Base-by-base conservation (phyloP, 2,113 vertebrate species). In the Microcebus tavaratra region DNA sequence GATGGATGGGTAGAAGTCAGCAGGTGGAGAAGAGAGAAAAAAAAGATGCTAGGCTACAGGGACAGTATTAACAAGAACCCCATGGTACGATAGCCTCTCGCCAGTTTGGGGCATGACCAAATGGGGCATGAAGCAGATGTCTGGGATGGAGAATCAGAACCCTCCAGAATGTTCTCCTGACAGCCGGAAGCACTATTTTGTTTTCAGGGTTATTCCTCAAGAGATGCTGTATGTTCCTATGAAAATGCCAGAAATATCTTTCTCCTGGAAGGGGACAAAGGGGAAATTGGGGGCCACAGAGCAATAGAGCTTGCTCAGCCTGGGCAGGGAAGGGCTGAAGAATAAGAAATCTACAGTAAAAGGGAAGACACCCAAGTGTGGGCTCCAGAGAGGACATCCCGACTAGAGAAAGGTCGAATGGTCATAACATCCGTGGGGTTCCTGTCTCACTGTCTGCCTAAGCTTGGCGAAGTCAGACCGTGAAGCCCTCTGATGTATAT, bases 311-410 rank as follows among this genome's bases (percentile, higher is more conserved):
- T 84, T 10, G 0, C 23, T 53, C 11, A 70, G 20, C 31, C 45
- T 4, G 2, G 21, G 23, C 8, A 11, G 45, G n/a, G 17, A 84
- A 57, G 12, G 23, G 5, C 34, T 8, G 1, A 25, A 20, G 3
- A 2, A 48, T 12, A n/a, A 1, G 21, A 42, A 4, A 3, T 12
- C 55, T 0, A 39, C n/a, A 45, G 48, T 29, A 3, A 5, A 4
- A 63, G 20, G 14, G 48, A 57, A 68, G 61, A n/a, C 48, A 21
- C 4, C 17, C 39, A 14, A 10, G 67, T 6, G 2, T 27, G 70
- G 65, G 23, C 21, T 9, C 45, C 61, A 20, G 53, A 39, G 36
- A 61, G 92, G 76, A 21, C 68, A 84, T 48, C 79, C 61, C 63
- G 42, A 13, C 20, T 8, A 6, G 79, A 79, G 73, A 67, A 61